phyloP scores from a whole-genome alignment of 2,797 vertebrate species.

The Lutra lutra region DNA sequence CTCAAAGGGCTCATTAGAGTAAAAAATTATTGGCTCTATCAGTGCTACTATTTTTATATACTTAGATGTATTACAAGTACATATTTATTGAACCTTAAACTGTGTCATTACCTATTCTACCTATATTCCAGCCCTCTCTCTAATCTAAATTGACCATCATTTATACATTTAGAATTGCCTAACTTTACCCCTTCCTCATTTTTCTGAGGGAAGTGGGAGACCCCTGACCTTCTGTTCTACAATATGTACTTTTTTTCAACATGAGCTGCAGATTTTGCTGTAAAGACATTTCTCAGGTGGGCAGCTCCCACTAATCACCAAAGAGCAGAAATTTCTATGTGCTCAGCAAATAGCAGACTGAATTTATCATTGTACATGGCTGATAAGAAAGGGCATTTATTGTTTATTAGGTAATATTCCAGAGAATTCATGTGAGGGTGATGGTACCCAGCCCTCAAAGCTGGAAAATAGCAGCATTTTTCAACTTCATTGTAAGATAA shows the following conservation, averaged over 20 bases:
- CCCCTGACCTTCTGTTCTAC: not conserved
- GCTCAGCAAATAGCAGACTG: slow-evolving; percentile 62
- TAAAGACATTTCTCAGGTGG: slow-evolving; percentile 55
- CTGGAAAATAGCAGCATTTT: slow-evolving; percentile 70
- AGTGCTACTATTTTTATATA: slow-evolving; percentile 4
- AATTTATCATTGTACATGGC: slow-evolving; percentile 65
- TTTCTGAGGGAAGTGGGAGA: slow-evolving; percentile 18
- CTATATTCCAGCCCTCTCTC: not conserved
- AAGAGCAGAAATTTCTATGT: slow-evolving; percentile 52
- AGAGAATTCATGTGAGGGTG: slow-evolving; percentile 61
- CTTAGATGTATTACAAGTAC: not conserved
- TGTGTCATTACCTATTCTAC: not conserved
- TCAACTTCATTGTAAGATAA: slow-evolving; percentile 62
- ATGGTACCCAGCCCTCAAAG: not conserved
- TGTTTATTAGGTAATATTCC: slow-evolving; percentile 73
- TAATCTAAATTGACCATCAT: slow-evolving; percentile 26
- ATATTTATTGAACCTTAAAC: slow-evolving; percentile 11
- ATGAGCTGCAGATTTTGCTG: slow-evolving; percentile 18
- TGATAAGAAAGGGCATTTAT: slow-evolving; percentile 73
- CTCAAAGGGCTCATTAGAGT: slow-evolving; percentile 7
- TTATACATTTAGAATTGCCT: slow-evolving; percentile 7
- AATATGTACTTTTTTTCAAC: not conserved
- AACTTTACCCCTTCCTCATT: not conserved
- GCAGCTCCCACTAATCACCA: slow-evolving; percentile 56
- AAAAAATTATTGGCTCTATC: not conserved